Base-by-base conservation (phyloP, 1,140 invertebrate species). In the Ptiloglossa arizonensis region DNA sequence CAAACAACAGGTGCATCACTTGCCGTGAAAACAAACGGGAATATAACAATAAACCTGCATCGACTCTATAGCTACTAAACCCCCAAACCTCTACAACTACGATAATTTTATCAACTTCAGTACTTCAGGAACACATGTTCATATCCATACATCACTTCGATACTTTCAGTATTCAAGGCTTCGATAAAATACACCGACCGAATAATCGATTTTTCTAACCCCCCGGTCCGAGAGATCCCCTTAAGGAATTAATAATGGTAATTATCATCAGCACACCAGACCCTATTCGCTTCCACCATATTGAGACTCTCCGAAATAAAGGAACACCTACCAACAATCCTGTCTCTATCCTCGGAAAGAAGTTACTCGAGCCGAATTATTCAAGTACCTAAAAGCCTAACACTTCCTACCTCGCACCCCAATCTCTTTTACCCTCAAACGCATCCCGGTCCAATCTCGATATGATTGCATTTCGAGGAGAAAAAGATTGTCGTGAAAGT, bases 401-500 rank as follows among this genome's bases (percentile, higher is more conserved):
- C 59, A 41, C 35, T n/a, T 62, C n/a, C 32, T 24, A 17, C 11
- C 59, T 27, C 52, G 22, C 15, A 5, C 50, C 27, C n/a, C 41
- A 22, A 13, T 22, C 3, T 41, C n/a, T 22, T 32, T 22, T 41
- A 24, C 50, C 41, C 72, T 22, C 29, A 15, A 11, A 8, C 62
- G 38, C 15, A 29, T 17, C 6, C 44, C 13, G n/a, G 11, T 22
- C 29, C 57, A 54, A 77, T 82, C 66, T 56, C 56, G 48, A 50
- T 73, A 27, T 81, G 38, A 56, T 38, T 57, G 52, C 38, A 9
- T 32, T 56, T 22, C 44, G 41, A 68, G 27, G 56, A 67, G 72
- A 69, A 38, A 80, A 69, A 67, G 62, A 82, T 82, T 83, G 50
- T 50, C 56, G 71, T 64, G 56, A 79, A 73, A 71, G 82, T 60